These are phyloP conservation scores for Lepidurus packardi DNA, from an alignment of 1,140 invertebrate species.

Conservation along the genomic window DNA sequence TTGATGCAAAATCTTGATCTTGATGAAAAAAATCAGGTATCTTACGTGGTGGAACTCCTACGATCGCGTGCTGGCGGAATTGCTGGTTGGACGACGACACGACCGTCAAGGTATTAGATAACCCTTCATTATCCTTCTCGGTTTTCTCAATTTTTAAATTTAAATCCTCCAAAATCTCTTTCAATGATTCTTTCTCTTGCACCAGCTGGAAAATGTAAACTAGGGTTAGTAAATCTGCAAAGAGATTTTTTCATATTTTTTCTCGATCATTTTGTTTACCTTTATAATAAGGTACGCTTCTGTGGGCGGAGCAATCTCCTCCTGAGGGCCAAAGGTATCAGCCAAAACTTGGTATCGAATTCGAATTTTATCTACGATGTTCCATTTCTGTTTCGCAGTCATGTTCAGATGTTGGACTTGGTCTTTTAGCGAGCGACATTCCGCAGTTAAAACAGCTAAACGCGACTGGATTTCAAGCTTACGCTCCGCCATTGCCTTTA, in stretches of 20 bases:
- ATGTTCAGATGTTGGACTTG: neutral
- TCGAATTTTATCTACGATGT: neutral
- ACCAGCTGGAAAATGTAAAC: neutral
- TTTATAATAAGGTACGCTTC: constrained; percentile 29
- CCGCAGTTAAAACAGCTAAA: neutral
- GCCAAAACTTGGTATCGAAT: constrained; percentile 15
- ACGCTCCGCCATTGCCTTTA: neutral
- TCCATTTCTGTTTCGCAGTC: neutral
- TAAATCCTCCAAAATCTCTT: constrained; percentile 8
- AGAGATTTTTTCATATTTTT: neutral
- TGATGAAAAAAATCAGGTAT: no score
- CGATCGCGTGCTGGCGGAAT: constrained; percentile 26
- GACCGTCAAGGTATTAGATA: constrained; percentile 20
- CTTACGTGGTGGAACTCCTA: neutral
- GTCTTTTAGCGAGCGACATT: neutral
- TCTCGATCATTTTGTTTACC: constrained; percentile 1
- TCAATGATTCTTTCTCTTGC: constrained; percentile 26
- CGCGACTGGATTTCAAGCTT: constrained; percentile 4
- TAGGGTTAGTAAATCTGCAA: neutral
- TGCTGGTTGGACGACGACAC: constrained; percentile 25
- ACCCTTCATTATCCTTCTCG: constrained; percentile 27
- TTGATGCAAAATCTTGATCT: no score
- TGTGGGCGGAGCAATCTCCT: neutral
- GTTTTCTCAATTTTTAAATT: neutral
- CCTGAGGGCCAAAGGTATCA: neutral